Conservation (phyloP, 2,113 vertebrate species). For the human region DNA sequence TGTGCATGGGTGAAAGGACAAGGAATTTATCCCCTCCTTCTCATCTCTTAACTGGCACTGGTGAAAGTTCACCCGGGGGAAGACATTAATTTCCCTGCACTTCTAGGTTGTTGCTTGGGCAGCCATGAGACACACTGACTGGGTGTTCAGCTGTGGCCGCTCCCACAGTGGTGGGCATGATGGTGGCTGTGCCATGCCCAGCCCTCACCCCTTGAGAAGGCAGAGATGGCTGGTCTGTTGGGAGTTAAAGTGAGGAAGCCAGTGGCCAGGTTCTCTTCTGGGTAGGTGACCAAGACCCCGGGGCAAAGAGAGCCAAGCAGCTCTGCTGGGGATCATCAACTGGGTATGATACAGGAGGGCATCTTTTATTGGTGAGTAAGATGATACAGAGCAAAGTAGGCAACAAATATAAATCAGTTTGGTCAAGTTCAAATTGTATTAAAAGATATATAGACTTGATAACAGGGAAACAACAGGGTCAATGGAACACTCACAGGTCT, state of each 20-base stretch:
- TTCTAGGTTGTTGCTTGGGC: neutral
- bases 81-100: neutral
- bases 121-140: accelerated
- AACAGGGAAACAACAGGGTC: neutral
- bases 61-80: neutral
- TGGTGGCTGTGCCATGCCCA: neutral
- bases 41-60: neutral
- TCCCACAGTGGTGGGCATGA: neutral
- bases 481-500: neutral
- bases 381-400: neutral
- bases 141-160: neutral
- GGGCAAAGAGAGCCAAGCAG: neutral
- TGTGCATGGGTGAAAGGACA: neutral
- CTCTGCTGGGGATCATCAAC: neutral
- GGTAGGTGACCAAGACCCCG: neutral
- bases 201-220: neutral
- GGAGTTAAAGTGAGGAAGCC: neutral
- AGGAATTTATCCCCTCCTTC: neutral
- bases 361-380: neutral
- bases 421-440: neutral
- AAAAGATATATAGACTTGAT: neutral
- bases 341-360: neutral
- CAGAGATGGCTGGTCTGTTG: neutral
- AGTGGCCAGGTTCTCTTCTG: neutral
- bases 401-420: neutral